A percentile compares a stretch with the other conserved stretches of the same genome.
Conservation (phyloP, 37 sponge, comb jelly and placozoan genomes). For the Hexactinellida sp. region DNA sequence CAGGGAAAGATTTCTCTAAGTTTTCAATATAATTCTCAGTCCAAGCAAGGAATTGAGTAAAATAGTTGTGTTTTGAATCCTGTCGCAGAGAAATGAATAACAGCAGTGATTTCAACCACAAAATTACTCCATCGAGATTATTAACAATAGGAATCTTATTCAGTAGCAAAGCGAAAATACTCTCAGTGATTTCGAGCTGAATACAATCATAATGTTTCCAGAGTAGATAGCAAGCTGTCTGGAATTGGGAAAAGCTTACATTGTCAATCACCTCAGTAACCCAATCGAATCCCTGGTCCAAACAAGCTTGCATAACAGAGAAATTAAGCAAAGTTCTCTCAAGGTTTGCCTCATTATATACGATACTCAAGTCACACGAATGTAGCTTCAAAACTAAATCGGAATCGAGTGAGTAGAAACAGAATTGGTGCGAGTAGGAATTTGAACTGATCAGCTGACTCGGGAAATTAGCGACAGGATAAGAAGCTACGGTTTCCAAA, state of each 20-base stretch:
- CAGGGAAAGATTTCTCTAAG: constrained; percentile 3
- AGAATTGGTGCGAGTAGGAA: not conserved
- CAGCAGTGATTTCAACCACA: not conserved
- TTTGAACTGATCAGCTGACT: not conserved
- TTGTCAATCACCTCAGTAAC: not conserved
- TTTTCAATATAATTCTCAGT: not conserved
- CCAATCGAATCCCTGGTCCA: not conserved
- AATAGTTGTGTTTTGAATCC: not conserved
- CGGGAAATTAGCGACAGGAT: not conserved
- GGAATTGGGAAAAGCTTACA: not conserved
- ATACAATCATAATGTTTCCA: constrained; percentile 7
- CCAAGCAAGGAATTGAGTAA: not conserved
- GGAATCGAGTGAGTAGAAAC: not conserved
- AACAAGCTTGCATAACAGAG: not conserved
- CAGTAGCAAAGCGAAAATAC: not conserved
- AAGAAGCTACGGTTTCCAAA: not conserved
- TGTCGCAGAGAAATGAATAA: not conserved
- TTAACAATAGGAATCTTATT: not conserved
- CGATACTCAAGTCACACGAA: not conserved
- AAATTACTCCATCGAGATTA: not conserved
- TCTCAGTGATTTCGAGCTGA: not conserved
- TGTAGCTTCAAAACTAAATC: not conserved
- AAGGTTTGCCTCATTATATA: not conserved
- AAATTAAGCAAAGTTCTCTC: not conserved
- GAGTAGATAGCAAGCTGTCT: not conserved